Evolutionary conservation across 1,140 invertebrate species (phyloP).

Genomic region (Tribolium castaneum): DNA sequence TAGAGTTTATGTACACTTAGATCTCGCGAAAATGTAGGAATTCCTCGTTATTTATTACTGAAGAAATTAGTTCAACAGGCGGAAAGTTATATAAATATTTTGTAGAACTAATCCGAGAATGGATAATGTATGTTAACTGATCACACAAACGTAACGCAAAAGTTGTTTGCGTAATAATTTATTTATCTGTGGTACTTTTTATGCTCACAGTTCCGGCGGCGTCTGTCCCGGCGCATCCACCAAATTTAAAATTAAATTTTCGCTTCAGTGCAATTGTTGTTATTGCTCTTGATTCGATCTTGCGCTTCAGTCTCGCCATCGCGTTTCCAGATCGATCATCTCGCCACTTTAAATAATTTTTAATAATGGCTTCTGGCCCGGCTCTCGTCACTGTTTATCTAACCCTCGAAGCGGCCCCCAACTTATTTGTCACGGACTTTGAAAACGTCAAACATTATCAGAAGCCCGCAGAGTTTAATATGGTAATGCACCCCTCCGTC

Average conservation of each 20-base stretch:
- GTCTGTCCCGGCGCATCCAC: conserved; percentile 14
- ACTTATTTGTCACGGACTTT: conserved; percentile 35
- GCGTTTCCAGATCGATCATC: neutral
- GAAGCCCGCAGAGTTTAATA: conserved; percentile 41
- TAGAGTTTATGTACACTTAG: neutral
- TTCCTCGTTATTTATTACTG: too few species aligned
- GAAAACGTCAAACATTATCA: conserved; percentile 26
- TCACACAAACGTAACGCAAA: too few species aligned
- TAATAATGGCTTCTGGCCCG: conserved; percentile 5
- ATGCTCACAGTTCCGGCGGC: too few species aligned
- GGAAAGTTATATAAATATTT: too few species aligned
- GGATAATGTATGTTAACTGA: too few species aligned
- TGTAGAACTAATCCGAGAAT: too few species aligned
- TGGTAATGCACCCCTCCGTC: conserved; percentile 37
- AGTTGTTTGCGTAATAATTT: too few species aligned
- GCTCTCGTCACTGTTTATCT: conserved; percentile 12
- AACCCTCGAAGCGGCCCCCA: conserved; percentile 16
- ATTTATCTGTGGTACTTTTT: too few species aligned
- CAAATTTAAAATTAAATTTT: conserved; percentile 25
- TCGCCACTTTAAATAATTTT: conserved; percentile 30
- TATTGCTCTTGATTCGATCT: neutral
- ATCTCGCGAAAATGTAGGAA: too few species aligned
- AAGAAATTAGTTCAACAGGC: too few species aligned
- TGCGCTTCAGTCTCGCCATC: neutral
- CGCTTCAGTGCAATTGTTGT: neutral